Evolutionary conservation across 2,113 vertebrate species (phyloP).

Genomic region (Puntigrus tetrazona): DNA sequence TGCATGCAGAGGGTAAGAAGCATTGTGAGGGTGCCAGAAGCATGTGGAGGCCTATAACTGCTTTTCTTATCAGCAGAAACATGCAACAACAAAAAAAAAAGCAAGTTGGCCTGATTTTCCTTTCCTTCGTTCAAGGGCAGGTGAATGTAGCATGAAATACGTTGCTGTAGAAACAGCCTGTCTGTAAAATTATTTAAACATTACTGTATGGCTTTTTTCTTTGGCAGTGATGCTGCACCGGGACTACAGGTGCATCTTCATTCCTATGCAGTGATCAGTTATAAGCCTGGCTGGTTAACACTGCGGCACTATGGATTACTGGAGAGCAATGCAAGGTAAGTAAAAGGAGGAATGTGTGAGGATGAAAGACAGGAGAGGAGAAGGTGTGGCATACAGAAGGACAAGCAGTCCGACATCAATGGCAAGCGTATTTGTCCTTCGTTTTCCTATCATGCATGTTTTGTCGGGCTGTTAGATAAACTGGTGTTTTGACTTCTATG

Average conservation of each 20-base stretch:
- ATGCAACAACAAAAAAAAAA: not conserved
- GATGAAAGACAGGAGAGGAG: slow-evolving; percentile 55
- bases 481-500: slow-evolving; percentile 45
- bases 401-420: slow-evolving; percentile 86
- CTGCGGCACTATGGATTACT: slow-evolving; percentile 18
- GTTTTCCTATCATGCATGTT: slow-evolving; percentile 73
- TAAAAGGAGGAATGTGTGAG: not conserved
- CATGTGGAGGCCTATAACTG: not conserved
- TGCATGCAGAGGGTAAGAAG: slow-evolving; percentile 26
- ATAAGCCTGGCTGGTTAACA: slow-evolving; percentile 6
- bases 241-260: not conserved
- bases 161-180: not conserved
- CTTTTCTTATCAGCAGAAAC: not conserved
- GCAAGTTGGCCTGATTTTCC: not conserved
- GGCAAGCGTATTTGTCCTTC: slow-evolving; percentile 85
- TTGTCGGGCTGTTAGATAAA: slow-evolving; percentile 69
- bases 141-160: not conserved
- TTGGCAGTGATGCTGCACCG: not conserved
- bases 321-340: not conserved
- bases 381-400: slow-evolving; percentile 9
- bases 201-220: not conserved
- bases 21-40: not conserved
- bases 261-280: not conserved
- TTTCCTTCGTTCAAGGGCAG: not conserved
- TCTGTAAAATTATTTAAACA: not conserved